Base-by-base conservation (phyloP, 2,888 invertebrate species). In the Xanthorhoe spadicearia region DNA sequence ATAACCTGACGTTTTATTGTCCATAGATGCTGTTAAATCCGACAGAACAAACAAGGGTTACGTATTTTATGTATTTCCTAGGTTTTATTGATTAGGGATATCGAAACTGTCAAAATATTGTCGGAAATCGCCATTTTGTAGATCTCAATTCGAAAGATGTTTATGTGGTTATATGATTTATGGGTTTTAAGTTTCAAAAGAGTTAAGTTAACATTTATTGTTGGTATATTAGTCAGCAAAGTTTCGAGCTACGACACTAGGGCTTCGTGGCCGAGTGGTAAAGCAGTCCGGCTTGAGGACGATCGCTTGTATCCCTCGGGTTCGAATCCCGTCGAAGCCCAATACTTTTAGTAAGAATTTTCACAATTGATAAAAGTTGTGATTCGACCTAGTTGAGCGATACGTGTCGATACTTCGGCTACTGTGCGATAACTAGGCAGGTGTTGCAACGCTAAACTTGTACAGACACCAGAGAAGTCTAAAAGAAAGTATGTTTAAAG, bases 1-100 rank as follows among this genome's bases (percentile, higher is more conserved):
- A 62, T 71, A 71, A 70, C 64, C 74, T 64, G 15, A 46, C 59
- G 64, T 71, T 76, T 77, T 74, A 76, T 65, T 68, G 64, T 73
- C 69, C 58, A 64, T 66, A 70, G 69, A 23, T 70, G 74, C 71
- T 73, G 73, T 77, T 67, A 71, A 72, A 74, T 62, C 70, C 62
- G 69, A 65, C 70, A 46, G 66, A 70, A 75, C 71, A 69, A 67
- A 72, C 75, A 77, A 71, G 64, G 57, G 66, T 77, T 75, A 78
- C 74, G 73, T 74, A 69, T 76, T 74, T 73, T 76, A 69, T 73
- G 50, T 52, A 53, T 57, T 49, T 54, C 38, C 50, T 60, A 55
- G 48, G n/a, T 23, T 65, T 56, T 66, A 66, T 66, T 49, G 48
- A 58, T 52, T 64, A 17, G 17, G 51, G 18, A 50, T 38, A 50